phyloP scores from a whole-genome alignment of 2,797 vertebrate genomes.

The Channa striata region DNA sequence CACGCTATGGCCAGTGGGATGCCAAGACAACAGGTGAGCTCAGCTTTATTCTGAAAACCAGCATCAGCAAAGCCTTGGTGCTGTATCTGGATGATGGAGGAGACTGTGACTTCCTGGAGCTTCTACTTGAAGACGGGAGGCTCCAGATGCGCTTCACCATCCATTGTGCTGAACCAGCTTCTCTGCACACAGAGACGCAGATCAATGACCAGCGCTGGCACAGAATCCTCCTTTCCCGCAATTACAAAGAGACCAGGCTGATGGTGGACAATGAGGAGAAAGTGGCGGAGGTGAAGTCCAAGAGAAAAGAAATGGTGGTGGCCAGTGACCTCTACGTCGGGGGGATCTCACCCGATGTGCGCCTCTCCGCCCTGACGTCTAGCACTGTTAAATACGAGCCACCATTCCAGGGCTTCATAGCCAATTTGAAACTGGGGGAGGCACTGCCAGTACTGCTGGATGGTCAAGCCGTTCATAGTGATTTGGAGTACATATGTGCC shows the following conservation, averaged over 20 bases:
- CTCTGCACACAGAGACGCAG: conserved; percentile 86
- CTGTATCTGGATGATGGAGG: conserved; percentile 96
- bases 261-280: conserved; percentile 91
- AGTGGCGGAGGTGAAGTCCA: conserved; percentile 90
- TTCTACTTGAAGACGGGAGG: conserved; percentile 88
- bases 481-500: conserved; percentile 86
- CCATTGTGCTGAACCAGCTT: conserved; percentile 92
- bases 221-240: conserved; percentile 87
- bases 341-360: conserved; percentile 93
- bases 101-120: conserved; percentile 96
- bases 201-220: conserved; percentile 93
- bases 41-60: conserved; percentile 93
- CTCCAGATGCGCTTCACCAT: conserved; percentile 93
- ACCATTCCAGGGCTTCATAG: conserved; percentile 91
- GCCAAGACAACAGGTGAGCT: conserved; percentile 88
- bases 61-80: conserved; percentile 89
- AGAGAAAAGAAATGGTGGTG: conserved; percentile 92
- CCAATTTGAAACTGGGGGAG: conserved; percentile 91
- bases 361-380: conserved; percentile 93
- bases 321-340: conserved; percentile 94
- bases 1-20: conserved; percentile 93
- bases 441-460: conserved; percentile 87
- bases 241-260: conserved; percentile 87
- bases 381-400: conserved; percentile 96
- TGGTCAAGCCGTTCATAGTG: conserved; percentile 90